phyloP scores from a whole-genome alignment of 2,888 invertebrate species.

The Cheilosia scutellata region DNA sequence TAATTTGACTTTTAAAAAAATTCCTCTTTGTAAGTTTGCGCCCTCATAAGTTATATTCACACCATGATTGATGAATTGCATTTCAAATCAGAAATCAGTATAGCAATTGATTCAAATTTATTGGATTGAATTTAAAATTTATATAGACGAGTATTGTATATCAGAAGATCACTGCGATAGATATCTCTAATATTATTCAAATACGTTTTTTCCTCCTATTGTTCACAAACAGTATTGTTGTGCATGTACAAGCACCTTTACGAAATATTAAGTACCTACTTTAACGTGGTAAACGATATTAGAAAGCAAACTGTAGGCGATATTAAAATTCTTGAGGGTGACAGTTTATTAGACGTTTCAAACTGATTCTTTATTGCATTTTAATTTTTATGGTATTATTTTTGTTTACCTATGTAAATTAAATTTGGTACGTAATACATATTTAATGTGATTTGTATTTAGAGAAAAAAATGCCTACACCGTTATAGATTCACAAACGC shows the following conservation, averaged over 20 bases:
- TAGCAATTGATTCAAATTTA: slow-evolving; percentile 41
- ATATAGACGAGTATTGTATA: slow-evolving; percentile 49
- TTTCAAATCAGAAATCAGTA: slow-evolving; percentile 39
- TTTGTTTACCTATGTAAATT: background rate
- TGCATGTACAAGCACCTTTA: slow-evolving; percentile 12
- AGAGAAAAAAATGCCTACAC: no score
- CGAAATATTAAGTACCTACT: slow-evolving; percentile 54
- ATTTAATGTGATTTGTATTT: no score
- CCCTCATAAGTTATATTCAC: slow-evolving; percentile 64
- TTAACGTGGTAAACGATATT: slow-evolving; percentile 50
- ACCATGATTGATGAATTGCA: slow-evolving; percentile 71
- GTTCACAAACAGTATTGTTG: slow-evolving; percentile 16
- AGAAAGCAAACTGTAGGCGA: slow-evolving; percentile 21
- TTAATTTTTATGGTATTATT: background rate
- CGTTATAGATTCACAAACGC: no score
- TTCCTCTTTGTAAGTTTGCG: slow-evolving; percentile 7
- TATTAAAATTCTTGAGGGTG: slow-evolving; percentile 16
- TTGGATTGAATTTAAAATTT: slow-evolving; percentile 33
- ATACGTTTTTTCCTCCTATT: background rate
- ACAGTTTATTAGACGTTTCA: background rate
- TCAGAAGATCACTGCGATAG: slow-evolving; percentile 60
- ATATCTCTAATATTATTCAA: slow-evolving; percentile 20
- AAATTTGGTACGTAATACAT: background rate
- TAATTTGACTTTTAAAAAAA: background rate
- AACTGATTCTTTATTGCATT: background rate